These are phyloP conservation scores for Epizoanthus stellaris DNA, from an alignment of 92 coral and sea anemone genomes.

Conservation along the genomic window DNA sequence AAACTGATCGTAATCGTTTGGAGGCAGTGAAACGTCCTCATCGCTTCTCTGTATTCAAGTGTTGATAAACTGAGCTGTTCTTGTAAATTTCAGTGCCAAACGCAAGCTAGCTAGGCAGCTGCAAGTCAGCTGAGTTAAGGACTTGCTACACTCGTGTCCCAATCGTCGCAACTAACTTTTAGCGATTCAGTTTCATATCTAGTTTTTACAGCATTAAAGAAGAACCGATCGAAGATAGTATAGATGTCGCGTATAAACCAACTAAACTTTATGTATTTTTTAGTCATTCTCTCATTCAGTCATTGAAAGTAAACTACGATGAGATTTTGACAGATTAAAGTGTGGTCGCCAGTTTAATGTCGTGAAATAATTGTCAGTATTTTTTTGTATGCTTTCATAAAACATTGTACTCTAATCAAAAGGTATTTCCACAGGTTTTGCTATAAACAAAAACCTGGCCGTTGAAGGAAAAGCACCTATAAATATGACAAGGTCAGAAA, in stretches of 20 bases:
- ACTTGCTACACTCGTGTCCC: too few relatives aligned
- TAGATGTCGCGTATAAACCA: neutral
- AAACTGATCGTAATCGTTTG: too few relatives aligned
- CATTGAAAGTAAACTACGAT: neutral
- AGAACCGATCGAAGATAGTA: neutral
- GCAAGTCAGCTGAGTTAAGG: too few relatives aligned
- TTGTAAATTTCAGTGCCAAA: too few relatives aligned
- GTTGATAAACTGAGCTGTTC: too few relatives aligned
- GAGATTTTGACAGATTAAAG: conserved; percentile 12
- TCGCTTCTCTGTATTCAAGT: too few relatives aligned
- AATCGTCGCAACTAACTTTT: too few relatives aligned
- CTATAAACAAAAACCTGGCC: neutral
- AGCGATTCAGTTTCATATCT: neutral
- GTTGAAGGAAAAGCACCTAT: neutral
- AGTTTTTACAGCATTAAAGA: neutral
- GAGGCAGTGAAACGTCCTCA: too few relatives aligned
- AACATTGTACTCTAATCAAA: neutral
- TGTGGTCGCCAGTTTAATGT: neutral
- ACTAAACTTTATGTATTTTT: neutral
- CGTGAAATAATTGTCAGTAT: too few relatives aligned
- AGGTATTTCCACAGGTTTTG: neutral
- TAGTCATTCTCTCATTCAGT: too few relatives aligned
- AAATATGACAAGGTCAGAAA: neutral
- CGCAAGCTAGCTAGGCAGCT: too few relatives aligned
- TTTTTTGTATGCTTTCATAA: neutral